Evolutionary conservation across 2,797 vertebrate genomes (phyloP).

Genomic region (Hydrocynus forskahlii): DNA sequence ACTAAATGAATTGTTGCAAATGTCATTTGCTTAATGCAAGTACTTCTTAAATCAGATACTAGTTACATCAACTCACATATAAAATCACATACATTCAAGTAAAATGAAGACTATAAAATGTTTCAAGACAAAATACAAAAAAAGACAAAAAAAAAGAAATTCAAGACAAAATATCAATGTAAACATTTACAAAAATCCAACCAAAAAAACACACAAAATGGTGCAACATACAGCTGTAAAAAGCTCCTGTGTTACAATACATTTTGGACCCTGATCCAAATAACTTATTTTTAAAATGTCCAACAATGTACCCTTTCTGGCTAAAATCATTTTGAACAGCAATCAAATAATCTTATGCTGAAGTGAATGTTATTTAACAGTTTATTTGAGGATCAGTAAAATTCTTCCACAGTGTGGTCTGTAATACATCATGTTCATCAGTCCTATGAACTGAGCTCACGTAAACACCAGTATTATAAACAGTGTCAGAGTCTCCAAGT

Average conservation of each 20-base stretch:
- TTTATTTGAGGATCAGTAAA: slow-evolving; percentile 7
- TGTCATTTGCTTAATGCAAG: too few relatives aligned
- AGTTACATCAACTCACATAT: too few relatives aligned
- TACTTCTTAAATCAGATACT: too few relatives aligned
- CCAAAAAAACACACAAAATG: too few relatives aligned
- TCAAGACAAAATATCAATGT: slow-evolving; percentile 10
- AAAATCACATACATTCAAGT: too few relatives aligned
- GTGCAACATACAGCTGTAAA: neutral
- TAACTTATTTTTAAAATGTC: too few relatives aligned
- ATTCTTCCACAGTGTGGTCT: neutral
- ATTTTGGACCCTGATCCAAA: too few relatives aligned
- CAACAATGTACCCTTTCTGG: neutral
- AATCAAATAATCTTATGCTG: neutral
- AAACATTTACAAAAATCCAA: slow-evolving; percentile 7
- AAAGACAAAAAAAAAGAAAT: too few relatives aligned
- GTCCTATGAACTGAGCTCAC: neutral
- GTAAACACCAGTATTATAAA: slow-evolving; percentile 23
- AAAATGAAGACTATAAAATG: too few relatives aligned
- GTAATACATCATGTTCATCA: neutral
- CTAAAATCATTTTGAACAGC: neutral
- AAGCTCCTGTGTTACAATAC: neutral
- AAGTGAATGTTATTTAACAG: too few relatives aligned
- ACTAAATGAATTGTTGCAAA: too few relatives aligned
- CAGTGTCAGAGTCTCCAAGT: neutral
- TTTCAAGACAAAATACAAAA: too few relatives aligned